Conservation (phyloP, 2,113 vertebrate species). For the Rhynchopsitta pachyrhyncha region DNA sequence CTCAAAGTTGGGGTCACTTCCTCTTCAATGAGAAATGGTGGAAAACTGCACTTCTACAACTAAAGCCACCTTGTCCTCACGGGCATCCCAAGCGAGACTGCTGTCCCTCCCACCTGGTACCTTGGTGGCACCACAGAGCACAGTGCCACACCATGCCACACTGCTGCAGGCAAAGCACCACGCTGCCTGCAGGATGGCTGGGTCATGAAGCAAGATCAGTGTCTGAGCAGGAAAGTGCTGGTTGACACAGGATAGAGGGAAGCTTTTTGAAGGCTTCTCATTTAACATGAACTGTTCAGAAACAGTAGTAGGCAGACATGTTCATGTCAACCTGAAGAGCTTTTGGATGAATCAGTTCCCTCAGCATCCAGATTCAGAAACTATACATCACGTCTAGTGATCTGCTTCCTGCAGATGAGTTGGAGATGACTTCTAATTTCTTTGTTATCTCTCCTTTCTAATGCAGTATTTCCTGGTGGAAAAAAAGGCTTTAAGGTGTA, state of each 20-base stretch:
- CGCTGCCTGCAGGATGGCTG: accelerated
- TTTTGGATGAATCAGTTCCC: background rate
- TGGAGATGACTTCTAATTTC: background rate
- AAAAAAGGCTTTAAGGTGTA: background rate
- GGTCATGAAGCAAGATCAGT: background rate
- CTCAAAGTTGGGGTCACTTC: background rate
- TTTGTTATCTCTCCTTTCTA: background rate
- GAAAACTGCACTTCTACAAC: background rate
- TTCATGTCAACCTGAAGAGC: background rate
- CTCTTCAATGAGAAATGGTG: background rate
- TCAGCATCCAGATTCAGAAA: background rate
- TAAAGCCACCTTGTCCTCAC: background rate
- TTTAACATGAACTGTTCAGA: background rate
- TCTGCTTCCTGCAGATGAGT: background rate
- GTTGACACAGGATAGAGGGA: background rate
- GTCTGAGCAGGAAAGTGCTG: background rate
- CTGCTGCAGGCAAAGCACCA: background rate
- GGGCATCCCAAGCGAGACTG: accelerated
- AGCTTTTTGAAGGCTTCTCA: background rate
- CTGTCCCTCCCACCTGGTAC: accelerated
- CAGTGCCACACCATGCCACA: accelerated
- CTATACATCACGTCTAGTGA: background rate
- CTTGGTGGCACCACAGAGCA: background rate
- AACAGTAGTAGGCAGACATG: background rate
- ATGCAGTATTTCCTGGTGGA: background rate